Evolutionary conservation across 1,140 invertebrate species (phyloP).

Genomic region (Druon quercuslanigerum): DNA sequence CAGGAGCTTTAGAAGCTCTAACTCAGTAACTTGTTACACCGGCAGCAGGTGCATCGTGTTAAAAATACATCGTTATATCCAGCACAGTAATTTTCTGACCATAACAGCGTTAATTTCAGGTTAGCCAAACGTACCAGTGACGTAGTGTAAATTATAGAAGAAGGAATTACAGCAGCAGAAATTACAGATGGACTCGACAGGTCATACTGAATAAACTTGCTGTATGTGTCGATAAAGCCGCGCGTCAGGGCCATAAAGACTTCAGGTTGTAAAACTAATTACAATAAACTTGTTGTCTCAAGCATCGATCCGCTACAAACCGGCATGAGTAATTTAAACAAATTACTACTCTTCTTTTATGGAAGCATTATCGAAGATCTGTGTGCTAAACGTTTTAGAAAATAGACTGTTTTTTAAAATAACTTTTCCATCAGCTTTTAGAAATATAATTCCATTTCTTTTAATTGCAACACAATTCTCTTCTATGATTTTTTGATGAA

Average conservation of each 20-base stretch:
- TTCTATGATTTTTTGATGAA: background rate
- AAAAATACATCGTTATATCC: slow-evolving; percentile 41
- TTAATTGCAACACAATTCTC: background rate
- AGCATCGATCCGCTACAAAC: background rate
- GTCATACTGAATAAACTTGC: background rate
- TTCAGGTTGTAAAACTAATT: slow-evolving; percentile 2
- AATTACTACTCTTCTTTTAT: background rate
- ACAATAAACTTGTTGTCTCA: background rate
- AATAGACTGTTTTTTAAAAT: too few species aligned
- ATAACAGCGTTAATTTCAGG: slow-evolving; percentile 30
- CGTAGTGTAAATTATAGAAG: slow-evolving; percentile 26
- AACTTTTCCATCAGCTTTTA: too few species aligned
- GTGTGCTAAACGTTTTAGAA: too few species aligned
- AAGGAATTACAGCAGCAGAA: background rate
- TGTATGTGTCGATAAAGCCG: slow-evolving; percentile 23
- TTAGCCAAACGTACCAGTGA: slow-evolving; percentile 33
- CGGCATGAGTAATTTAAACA: background rate
- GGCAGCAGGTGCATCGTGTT: slow-evolving; percentile 21
- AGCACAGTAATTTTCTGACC: slow-evolving; percentile 15
- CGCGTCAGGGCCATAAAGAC: background rate
- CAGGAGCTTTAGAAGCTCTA: slow-evolving; percentile 11
- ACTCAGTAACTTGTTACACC: slow-evolving; percentile 7
- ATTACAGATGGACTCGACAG: slow-evolving; percentile 11
- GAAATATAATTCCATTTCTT: background rate
- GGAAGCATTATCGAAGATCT: background rate